Evolutionary conservation across 2,113 vertebrate species (phyloP).

Genomic region (Gymnarchus niloticus): DNA sequence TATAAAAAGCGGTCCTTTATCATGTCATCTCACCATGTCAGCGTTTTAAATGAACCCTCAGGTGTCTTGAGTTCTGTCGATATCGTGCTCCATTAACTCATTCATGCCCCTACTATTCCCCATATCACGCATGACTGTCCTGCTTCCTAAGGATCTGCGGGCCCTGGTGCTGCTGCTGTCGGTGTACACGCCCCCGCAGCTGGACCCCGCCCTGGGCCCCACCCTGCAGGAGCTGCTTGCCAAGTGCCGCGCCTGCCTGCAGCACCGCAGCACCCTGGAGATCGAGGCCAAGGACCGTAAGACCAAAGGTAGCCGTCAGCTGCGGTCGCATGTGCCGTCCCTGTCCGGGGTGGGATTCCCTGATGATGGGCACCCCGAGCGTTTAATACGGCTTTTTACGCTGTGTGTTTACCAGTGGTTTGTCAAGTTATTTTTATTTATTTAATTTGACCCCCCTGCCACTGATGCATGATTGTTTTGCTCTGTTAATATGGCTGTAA

Average conservation of each 20-base stretch:
- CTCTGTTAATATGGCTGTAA: background rate
- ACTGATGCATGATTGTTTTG: background rate
- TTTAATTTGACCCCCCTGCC: background rate
- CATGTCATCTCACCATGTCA: background rate
- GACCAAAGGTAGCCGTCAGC: constrained; percentile 72
- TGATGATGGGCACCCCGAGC: too few relatives aligned
- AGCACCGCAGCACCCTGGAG: constrained; percentile 83
- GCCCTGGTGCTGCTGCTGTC: constrained; percentile 88
- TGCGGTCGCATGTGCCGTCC: background rate
- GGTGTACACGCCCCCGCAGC: constrained; percentile 79
- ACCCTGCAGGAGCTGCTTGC: constrained; percentile 87
- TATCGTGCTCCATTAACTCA: background rate
- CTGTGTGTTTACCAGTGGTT: background rate
- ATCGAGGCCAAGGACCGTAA: constrained; percentile 90
- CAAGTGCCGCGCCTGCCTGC: constrained; percentile 82
- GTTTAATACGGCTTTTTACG: background rate
- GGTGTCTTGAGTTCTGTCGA: background rate
- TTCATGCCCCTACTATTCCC: background rate
- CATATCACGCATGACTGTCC: background rate
- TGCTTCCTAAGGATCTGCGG: constrained; percentile 74
- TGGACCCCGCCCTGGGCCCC: constrained; percentile 83
- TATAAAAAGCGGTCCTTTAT: background rate
- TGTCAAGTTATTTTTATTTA: background rate
- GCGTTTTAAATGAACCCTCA: background rate
- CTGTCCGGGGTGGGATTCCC: too few relatives aligned